Base-by-base conservation (phyloP, 2,888 invertebrate species). In the Esperia sulphurella region DNA sequence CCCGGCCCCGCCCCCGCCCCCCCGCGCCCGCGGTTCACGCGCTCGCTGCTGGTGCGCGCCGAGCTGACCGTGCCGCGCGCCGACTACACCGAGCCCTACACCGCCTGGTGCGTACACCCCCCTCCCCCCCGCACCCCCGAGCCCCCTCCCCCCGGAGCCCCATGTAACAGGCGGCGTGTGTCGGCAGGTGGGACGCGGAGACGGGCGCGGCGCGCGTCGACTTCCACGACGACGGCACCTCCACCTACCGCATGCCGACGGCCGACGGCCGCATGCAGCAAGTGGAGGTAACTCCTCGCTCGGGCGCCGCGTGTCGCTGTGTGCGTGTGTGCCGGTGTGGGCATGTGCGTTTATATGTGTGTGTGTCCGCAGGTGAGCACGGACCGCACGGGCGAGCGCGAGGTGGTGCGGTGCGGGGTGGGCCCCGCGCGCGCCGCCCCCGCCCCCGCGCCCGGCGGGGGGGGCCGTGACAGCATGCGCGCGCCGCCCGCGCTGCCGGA, bases 1-100 rank as follows among this genome's bases (percentile, higher is more conserved):
- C 46, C 8, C 28, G n/a, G 51, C 52, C 50, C 42, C 42, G 56
- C 50, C 48, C 31, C 46, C 14, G 30, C 45, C 10, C 49, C 44
- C 37, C 73, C 70, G 1, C 61, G 53, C 1, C 83, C 79, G 8
- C 67, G 61, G 45, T 72, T 80, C 54, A 60, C 65, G 43, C 68
- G 68, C 44, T 71, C 81, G 33, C 52, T 79, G 48, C 48, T 58
- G 50, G 40, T 85, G 41, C 69, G 70, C 33, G 83, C 67, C 5
- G 64, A 65, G 51, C 68, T 84, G 35, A 74, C 72, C 13, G 82
- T 79, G 43, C 73, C 70, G 10, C 67, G 70, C 46, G 74, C 83
- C 9, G 83, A 71, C 55, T 84, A 75, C 59, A 75, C 81, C 1
- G 84, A 84, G 53, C 61, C 69, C 1, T 84, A 81, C 57, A 64